Percentiles rank a stretch among this genome's conserved stretches.
These are phyloP conservation scores for Drosophila melanogaster DNA, from an alignment of 1,140 invertebrate species.

Conservation along the genomic window Release_6_plus_ISO1_MT NC_004354.4:14461501-14462000, in stretches of 20 bases:
- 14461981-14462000: conserved; percentile 59
- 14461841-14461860: conserved; percentile 10
- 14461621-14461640: conserved; percentile 58
- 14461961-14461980: conserved; percentile 55
- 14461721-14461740: conserved; percentile 23
- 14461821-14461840: background rate
- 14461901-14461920: conserved; percentile 21
- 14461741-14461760: conserved; percentile 24
- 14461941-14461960: conserved; percentile 59
- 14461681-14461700: conserved; percentile 65
- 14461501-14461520: background rate
- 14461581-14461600: conserved; percentile 69
- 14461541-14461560: background rate
- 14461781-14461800: background rate
- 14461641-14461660: conserved; percentile 56
- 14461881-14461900: conserved; percentile 32
- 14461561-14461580: conserved; percentile 51
- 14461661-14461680: conserved; percentile 60
- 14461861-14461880: conserved; percentile 61
- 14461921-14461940: conserved; percentile 57
- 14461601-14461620: conserved; percentile 66
- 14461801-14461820: background rate
- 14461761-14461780: background rate
- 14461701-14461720: conserved; percentile 22
- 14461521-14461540: conserved; percentile 2